Evolutionary conservation across 2,113 vertebrate genomes (phyloP), one percentile per base, ranked within the genome.

Genomic region (Nibea coibor): DNA sequence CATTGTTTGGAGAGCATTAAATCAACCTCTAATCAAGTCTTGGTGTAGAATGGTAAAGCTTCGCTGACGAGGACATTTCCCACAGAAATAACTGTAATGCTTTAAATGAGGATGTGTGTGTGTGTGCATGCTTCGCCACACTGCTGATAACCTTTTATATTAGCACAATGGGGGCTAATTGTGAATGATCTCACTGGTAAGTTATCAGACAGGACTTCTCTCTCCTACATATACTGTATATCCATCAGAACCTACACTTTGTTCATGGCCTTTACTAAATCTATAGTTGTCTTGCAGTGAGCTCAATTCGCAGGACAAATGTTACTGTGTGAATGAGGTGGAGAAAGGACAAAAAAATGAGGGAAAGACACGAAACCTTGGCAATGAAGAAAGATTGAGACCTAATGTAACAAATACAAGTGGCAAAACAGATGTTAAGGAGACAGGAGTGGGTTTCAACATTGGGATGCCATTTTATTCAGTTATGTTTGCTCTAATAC

Each of bases 1-100:
- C 58, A 87, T 91, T 94, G 89, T 91, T 91, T 81, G 76, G 82
- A 91, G 87, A 81, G 86, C 81, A 87, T 88, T 89, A 92, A 91
- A 93, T 94, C 91, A 93, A 92, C 74, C 59, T 80, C 74, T 91
- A 90, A 92, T 93, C 91, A 91, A 86, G 86, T 79, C 82, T 28
- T 61, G 0, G 58, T 12, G 17, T 74, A 61, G 58, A 78, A 86
- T 10, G 50, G 78, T 79, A 67, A 78, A 82, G 79, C 84, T 72
- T 19, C 0, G 53, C 80, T 26, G 48, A 26, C 1, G 80, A 89
- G 84, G 85, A 87, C 64, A 59, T 61, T 76, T 87, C 58, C 78
- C 39, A 65, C 71, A 81, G 59, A 92, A 89, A 88, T 66, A 88
- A 88, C 75, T 90, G 87, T 87, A 92, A 93, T 90, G 80, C 87